Percentiles rank a stretch among this genome's conserved stretches.
Evolutionary conservation across 2,888 invertebrate species (phyloP).

Genomic region (Neoascia interrupta): DNA sequence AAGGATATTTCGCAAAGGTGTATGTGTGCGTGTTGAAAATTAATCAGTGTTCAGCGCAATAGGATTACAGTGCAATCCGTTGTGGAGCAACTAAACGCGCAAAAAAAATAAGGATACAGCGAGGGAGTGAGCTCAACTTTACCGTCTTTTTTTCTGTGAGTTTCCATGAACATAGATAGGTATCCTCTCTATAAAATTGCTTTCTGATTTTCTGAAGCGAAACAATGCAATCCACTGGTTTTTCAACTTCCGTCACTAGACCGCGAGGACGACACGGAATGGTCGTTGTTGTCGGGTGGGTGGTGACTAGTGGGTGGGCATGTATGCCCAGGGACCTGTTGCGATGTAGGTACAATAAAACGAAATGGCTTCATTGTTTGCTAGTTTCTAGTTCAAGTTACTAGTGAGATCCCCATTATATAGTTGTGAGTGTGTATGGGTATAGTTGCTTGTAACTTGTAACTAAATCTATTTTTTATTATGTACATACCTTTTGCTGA

Average conservation of each 20-base stretch:
- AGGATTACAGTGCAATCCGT: slow-evolving; percentile 66
- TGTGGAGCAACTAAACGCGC: slow-evolving; percentile 25
- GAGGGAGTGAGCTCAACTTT: slow-evolving; percentile 14
- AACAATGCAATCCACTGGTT: not conserved
- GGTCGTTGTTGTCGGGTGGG: not conserved
- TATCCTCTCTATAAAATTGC: too few species aligned
- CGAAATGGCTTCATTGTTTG: slow-evolving; percentile 16
- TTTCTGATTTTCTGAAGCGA: slow-evolving; percentile 6
- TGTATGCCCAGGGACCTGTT: slow-evolving; percentile 54
- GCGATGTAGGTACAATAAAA: slow-evolving; percentile 30
- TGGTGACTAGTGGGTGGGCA: not conserved
- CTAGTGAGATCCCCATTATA: not conserved
- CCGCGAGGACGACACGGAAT: too few species aligned
- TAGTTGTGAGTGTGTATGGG: not conserved
- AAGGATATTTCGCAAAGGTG: slow-evolving; percentile 16
- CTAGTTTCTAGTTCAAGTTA: slow-evolving; percentile 6
- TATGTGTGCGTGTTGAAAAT: slow-evolving; percentile 25
- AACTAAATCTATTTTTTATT: slow-evolving; percentile 39
- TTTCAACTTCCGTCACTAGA: not conserved
- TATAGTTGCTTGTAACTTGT: slow-evolving; percentile 24
- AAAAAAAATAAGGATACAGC: slow-evolving; percentile 32
- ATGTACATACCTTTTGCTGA: not conserved
- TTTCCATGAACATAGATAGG: too few species aligned
- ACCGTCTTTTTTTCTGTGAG: slow-evolving; percentile 30
- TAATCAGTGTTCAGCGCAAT: slow-evolving; percentile 53